These are phyloP conservation scores for Frieseomelitta varia DNA, from an alignment of 1,140 invertebrate genomes.

Conservation along the genomic window DNA sequence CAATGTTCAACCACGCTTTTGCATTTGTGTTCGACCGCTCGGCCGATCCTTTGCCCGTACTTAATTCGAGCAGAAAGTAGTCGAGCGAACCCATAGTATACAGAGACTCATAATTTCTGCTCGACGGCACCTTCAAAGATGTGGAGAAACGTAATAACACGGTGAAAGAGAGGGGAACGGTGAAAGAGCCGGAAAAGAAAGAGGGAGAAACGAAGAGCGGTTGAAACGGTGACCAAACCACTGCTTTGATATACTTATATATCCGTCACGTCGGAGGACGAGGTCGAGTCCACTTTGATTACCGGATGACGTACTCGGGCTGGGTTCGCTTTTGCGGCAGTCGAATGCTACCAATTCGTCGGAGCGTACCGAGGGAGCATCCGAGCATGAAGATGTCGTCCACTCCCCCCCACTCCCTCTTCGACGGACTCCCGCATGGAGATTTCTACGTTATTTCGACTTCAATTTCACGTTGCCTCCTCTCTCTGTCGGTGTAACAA, in stretches of 20 bases:
- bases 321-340: slow-evolving; percentile 68
- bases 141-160: slow-evolving; percentile 74
- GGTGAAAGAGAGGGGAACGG: slow-evolving; percentile 41
- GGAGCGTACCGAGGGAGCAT: slow-evolving; percentile 56
- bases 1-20: slow-evolving; percentile 54
- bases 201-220: slow-evolving; percentile 54
- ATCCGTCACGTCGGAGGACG: slow-evolving; percentile 68
- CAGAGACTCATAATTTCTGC: slow-evolving; percentile 78
- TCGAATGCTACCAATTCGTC: slow-evolving; percentile 71
- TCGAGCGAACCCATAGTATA: slow-evolving; percentile 68
- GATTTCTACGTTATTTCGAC: slow-evolving; percentile 61
- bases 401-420: slow-evolving; percentile 49
- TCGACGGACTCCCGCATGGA: slow-evolving; percentile 52
- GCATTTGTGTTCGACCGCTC: slow-evolving; percentile 64
- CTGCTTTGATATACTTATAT: slow-evolving; percentile 80
- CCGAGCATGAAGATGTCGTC: slow-evolving; percentile 65
- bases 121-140: slow-evolving; percentile 76
- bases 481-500: slow-evolving; percentile 23
- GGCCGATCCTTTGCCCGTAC: slow-evolving; percentile 61
- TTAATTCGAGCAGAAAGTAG: slow-evolving; percentile 76
- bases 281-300: slow-evolving; percentile 78
- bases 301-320: slow-evolving; percentile 73
- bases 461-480: slow-evolving; percentile 41
- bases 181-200: slow-evolving; percentile 58
- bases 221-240: slow-evolving; percentile 66